Percentiles rank a stretch among this genome's conserved stretches.
Conservation (phyloP, 2,113 vertebrate species). For the Cephalophus harveyi region DNA sequence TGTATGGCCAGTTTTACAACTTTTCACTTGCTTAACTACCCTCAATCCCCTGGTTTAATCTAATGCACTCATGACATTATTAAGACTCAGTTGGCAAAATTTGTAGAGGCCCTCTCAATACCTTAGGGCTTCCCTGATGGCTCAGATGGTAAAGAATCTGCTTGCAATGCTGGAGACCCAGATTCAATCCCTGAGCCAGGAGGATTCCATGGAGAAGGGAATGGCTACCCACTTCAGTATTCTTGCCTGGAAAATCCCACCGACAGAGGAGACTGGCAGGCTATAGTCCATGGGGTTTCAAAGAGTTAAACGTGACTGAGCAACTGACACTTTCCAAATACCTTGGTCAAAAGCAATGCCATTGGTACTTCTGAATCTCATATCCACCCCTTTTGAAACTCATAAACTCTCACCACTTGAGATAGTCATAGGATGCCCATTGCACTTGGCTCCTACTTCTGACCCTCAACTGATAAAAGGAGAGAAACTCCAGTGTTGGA, state of each 20-base stretch:
- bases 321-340: neutral
- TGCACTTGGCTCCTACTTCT: neutral
- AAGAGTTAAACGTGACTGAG: neutral
- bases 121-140: neutral
- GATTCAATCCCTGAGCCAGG: neutral
- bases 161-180: neutral
- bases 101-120: neutral
- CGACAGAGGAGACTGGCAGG: accelerated
- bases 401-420: neutral
- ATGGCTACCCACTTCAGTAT: neutral
- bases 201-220: neutral
- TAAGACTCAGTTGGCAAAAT: neutral
- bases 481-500: neutral
- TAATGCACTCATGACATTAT: neutral
- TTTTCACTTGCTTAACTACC: neutral
- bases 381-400: neutral
- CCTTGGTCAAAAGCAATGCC: neutral
- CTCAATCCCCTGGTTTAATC: neutral
- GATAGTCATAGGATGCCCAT: neutral
- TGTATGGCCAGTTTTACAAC: neutral
- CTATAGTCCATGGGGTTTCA: neutral
- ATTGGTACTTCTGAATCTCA: neutral
- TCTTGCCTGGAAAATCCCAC: neutral
- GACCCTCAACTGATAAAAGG: neutral
- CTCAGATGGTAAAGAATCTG: neutral